Evolutionary conservation across 2,888 invertebrate genomes (phyloP).

Genomic region (Spilosoma lubricipeda): DNA sequence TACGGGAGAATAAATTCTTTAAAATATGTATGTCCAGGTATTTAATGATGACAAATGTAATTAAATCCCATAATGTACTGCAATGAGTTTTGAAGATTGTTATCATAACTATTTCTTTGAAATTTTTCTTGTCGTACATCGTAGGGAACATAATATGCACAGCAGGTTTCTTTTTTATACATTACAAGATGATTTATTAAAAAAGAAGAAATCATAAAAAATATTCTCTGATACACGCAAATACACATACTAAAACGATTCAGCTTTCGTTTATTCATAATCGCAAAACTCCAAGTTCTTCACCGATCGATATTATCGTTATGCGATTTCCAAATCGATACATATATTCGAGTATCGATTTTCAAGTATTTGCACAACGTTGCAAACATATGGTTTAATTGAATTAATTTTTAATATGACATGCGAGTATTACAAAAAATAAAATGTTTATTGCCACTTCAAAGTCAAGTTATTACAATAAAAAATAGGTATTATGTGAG

Average conservation of each 20-base stretch:
- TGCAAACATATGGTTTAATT: too few species aligned
- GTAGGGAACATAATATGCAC: slow-evolving; percentile 14
- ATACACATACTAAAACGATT: not conserved
- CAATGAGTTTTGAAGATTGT: slow-evolving; percentile 20
- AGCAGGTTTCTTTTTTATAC: not conserved
- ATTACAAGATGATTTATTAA: not conserved
- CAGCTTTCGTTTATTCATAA: too few species aligned
- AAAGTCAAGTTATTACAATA: too few species aligned
- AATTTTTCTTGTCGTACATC: slow-evolving; percentile 7
- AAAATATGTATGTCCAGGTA: slow-evolving; percentile 48
- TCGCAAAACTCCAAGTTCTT: too few species aligned
- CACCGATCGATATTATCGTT: not conserved
- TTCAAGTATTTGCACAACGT: too few species aligned
- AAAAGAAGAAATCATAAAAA: not conserved
- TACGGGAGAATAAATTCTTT: slow-evolving; percentile 52
- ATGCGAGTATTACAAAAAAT: too few species aligned
- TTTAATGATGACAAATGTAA: slow-evolving; percentile 57
- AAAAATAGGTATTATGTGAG: too few species aligned
- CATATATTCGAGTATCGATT: too few species aligned
- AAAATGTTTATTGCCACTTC: too few species aligned
- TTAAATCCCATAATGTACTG: slow-evolving; percentile 33
- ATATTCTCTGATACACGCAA: not conserved
- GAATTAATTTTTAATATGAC: too few species aligned
- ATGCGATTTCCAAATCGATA: not conserved
- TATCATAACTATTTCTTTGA: slow-evolving; percentile 18